Percentiles rank a stretch among this genome's conserved stretches.
These are phyloP conservation scores for Bos indicus DNA, from an alignment of 2,113 vertebrate genomes.

Conservation along the genomic window DNA sequence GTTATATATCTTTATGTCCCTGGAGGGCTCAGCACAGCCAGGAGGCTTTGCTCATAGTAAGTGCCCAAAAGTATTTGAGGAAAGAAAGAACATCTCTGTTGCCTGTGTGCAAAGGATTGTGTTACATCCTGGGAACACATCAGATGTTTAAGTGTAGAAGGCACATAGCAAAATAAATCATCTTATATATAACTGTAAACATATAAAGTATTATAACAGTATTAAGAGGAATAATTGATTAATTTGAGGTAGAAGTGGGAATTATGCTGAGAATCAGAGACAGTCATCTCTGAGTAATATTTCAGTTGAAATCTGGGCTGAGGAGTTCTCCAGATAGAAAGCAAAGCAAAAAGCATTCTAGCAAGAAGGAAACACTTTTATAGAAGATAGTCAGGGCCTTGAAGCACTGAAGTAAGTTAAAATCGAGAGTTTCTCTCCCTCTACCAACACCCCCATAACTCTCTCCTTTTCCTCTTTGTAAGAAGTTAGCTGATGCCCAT, in stretches of 20 bases:
- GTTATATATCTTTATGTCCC: not conserved
- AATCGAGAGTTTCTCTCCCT: not conserved
- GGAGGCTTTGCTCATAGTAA: not conserved
- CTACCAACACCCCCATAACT: not conserved
- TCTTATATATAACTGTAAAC: not conserved
- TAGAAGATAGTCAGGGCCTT: not conserved
- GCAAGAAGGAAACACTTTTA: not conserved
- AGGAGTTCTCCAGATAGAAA: not conserved
- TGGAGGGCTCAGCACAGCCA: not conserved
- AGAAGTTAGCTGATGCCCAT: not conserved
- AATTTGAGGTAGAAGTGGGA: not conserved
- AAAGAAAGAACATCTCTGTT: not conserved
- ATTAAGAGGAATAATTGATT: not conserved
- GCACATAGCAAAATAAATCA: not conserved
- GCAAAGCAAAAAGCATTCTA: not conserved
- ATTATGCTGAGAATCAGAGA: not conserved
- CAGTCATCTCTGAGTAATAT: not conserved
- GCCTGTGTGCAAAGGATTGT: not conserved
- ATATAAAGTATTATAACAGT: not conserved
- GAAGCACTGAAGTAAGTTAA: not conserved
- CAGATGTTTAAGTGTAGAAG: not conserved
- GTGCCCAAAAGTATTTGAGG: not conserved
- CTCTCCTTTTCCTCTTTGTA: not conserved
- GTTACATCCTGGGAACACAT: not conserved
- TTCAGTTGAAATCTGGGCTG: not conserved